Base-by-base conservation (phyloP, 2,113 vertebrate species). In the Phoxinus phoxinus region DNA sequence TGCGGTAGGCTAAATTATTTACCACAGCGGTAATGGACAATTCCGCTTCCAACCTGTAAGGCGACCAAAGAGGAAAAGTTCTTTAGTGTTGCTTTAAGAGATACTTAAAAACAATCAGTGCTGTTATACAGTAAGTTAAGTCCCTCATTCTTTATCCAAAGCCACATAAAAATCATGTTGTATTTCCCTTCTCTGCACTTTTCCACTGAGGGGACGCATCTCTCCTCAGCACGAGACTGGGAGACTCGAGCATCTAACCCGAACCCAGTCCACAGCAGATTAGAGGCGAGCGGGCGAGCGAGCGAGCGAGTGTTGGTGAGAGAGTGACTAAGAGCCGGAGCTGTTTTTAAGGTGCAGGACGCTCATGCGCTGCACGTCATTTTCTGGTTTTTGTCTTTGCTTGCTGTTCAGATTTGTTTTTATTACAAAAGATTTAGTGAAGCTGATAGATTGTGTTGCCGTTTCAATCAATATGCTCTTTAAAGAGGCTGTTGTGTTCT, bases 401-500 rank as follows among this genome's bases (percentile, higher is more conserved):
- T 85, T 84, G 74, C 65, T 84, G 86, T 89, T 86, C 79, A 88
- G 25, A 75, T 87, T 87, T 88, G 59, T 86, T 80, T 77, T 81
- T 83, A 87, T 79, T 81, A 63, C 87, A 89, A 85, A 59, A 51
- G 58, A 48, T 48, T 76, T 76, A 86, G 83, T 89, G 79, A 59
- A 86, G 77, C 89, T 88, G 86, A 59, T 59, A 32, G 86, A 86
- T 78, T 86, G 46, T 81, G 65, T 67, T 86, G 59, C 83, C 82
- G 19, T 87, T 85, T 78, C 87, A 83, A 56, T 73, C 71, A 73
- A 73, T 73, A 73, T 73, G 59, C 79, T 89, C 83, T 90, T 83
- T 89, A 81, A 89, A 91, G 90, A 91, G 87, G 88, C 32, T 93
- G 89, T 93, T 88, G 92, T 93, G 90, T 89, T 87, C 83, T 87